These are phyloP conservation scores for Nephrotoma flavescens DNA, from an alignment of 2,888 invertebrate genomes.

Conservation along the genomic window DNA sequence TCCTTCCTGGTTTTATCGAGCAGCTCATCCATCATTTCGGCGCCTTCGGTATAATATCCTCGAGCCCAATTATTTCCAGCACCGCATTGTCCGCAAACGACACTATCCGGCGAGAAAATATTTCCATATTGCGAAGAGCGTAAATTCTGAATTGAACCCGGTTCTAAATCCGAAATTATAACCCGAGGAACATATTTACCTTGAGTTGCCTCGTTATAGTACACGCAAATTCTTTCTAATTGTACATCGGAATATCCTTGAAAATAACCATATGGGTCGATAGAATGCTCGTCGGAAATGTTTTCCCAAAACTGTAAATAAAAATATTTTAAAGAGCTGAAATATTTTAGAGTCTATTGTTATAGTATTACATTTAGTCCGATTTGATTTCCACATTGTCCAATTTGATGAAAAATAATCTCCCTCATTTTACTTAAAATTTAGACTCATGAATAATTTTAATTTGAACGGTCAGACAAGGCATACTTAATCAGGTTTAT, in stretches of 20 bases:
- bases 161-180: conserved; percentile 53
- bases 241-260: conserved; percentile 47
- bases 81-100: conserved; percentile 44
- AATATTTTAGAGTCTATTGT: background rate
- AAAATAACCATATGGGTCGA: conserved; percentile 44
- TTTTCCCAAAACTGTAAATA: conserved; percentile 42
- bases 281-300: conserved; percentile 40
- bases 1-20: conserved; percentile 22
- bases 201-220: conserved; percentile 37
- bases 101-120: conserved; percentile 53
- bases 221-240: conserved; percentile 47
- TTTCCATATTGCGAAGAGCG: conserved; percentile 43
- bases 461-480: background rate
- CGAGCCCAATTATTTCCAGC: conserved; percentile 53
- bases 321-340: no score
- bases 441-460: background rate
- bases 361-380: conserved; percentile 23
- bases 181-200: conserved; percentile 51
- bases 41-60: conserved; percentile 39
- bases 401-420: conserved; percentile 26
- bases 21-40: conserved; percentile 22
- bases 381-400: conserved; percentile 25
- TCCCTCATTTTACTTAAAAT: conserved; percentile 20
- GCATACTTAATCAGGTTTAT: background rate
- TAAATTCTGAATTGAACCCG: conserved; percentile 43